Base-by-base conservation (phyloP, 2,888 invertebrate species). In the Papilio elwesi region DNA sequence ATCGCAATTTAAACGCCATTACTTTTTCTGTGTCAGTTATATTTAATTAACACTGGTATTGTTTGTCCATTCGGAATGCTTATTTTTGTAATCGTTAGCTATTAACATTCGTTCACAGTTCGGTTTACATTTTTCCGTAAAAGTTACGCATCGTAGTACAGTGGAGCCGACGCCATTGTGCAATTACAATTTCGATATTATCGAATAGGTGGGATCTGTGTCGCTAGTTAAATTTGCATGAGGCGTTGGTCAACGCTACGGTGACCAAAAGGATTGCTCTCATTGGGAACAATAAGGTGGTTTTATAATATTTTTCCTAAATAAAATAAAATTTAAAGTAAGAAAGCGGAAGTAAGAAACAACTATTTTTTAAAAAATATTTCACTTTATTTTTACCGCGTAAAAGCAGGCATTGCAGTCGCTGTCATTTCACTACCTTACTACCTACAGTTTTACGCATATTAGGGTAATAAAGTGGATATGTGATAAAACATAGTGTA, bases 201-300 rank as follows among this genome's bases (percentile, higher is more conserved):
- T 90, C 90, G 82, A 80, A 84, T 82, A 83, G 80, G 82, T 85
- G 85, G 84, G 85, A 90, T 90, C 89, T 89, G 83, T 90, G 89
- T 84, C 85, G 85, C 76, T 76, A 76, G 77, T 82, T 77, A 79
- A 83, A 82, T 87, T 85, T 90, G 85, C 86, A 89, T 86, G 81
- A 78, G 78, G 68, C 76, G 82, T 90, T 90, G 86, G 86, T 88
- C 87, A 88, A 89, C 79, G 77, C 68, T 69, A 48, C 1, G 9
- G 73, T 73, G 55, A 68, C 68, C 68, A 72, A 26, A 47, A n/a
- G 55, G 12, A 53, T 52, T 73, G 11, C 53, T 11, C 11, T 55
- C 16, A 26, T 55, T 26, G 53, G 11, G 11, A 5, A 55, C 12
- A 51, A 8, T 8, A 48, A 4, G 26, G 26, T 26, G 26, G 26